phyloP scores from a whole-genome alignment of 2,113 vertebrate species.

The Albula goreensis region DNA sequence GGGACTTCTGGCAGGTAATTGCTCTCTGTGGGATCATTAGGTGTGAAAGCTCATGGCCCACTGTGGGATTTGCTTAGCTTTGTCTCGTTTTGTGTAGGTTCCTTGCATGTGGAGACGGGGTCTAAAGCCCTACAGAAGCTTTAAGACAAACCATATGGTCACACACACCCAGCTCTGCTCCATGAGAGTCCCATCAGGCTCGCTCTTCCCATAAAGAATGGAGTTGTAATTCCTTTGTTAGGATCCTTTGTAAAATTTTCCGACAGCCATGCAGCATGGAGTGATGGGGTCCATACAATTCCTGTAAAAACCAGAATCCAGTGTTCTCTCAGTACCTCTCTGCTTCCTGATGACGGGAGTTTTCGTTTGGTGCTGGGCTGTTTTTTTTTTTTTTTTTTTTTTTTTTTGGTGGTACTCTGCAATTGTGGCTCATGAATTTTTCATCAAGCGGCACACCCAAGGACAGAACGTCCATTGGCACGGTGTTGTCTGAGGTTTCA shows the following conservation, averaged over 20 bases:
- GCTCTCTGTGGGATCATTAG: background rate
- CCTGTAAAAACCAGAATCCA: no score
- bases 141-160: background rate
- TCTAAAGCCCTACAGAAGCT: background rate
- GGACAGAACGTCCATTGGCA: background rate
- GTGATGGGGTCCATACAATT: no score
- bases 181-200: no score
- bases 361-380: no score
- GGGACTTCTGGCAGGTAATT: background rate
- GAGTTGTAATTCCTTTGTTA: no score
- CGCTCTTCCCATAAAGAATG: no score
- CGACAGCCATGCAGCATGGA: no score
- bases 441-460: background rate
- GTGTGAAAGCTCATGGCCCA: background rate
- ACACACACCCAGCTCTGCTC: background rate
- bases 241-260: no score
- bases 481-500: no score
- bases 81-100: no score
- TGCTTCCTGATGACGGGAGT: background rate
- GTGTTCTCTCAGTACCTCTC: background rate
- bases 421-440: background rate
- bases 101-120: background rate
- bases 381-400: no score
- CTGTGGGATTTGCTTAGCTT: background rate
- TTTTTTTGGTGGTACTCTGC: no score